Evolutionary conservation across 35 echinoderm and acorn worm genomes (phyloP), one percentile per base, ranked within the genome.

Genomic region (Apostichopus parvimensis): DNA sequence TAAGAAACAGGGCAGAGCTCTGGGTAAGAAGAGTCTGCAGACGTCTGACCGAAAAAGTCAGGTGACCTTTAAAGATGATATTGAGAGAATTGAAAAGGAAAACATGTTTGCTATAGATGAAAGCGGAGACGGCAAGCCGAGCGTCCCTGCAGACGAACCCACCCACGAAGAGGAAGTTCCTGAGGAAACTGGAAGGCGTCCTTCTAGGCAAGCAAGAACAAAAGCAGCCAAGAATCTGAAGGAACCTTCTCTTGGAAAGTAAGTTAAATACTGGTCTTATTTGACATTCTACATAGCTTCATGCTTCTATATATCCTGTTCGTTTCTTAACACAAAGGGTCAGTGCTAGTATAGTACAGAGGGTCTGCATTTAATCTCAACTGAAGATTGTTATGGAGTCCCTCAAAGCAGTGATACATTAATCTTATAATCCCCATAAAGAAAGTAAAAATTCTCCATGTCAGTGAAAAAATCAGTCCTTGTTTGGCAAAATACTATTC

Each of bases 191-290:
- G 86, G 81, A 20, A 13, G 81, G 20, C 55, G 81, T 22, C 81
- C 81, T 58, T 88, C 86, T 5, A 68, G 86, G 45, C 86, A 88
- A 55, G 86, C 86, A 54, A 88, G 86, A 73, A 64, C 68, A 68
- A 88, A 88, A 73, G 86, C 86, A 66, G 86, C 68, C 21, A 64
- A 54, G 62, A 88, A 66, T 28, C 62, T 88, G 6, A 88, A 88
- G 54, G 86, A 88, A 72, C 86, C 86, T 28, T 71, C 61, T 65
- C 86, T 88, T 15, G 58, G 57, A 23, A 88, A 66, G 86, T 88
- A 45, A 73, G 86, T 88, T 52, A 45, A 45, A 4, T 45, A 45
- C 0, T 45, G 2, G 34, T 45, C 34, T 45, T 45, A 45, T 45
- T 2, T 45, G 2, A 45, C 2, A 45, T 45, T 45, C 34, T 45